Base-by-base conservation (phyloP, 1,140 invertebrate species). In the Eupeodes corollae region DNA sequence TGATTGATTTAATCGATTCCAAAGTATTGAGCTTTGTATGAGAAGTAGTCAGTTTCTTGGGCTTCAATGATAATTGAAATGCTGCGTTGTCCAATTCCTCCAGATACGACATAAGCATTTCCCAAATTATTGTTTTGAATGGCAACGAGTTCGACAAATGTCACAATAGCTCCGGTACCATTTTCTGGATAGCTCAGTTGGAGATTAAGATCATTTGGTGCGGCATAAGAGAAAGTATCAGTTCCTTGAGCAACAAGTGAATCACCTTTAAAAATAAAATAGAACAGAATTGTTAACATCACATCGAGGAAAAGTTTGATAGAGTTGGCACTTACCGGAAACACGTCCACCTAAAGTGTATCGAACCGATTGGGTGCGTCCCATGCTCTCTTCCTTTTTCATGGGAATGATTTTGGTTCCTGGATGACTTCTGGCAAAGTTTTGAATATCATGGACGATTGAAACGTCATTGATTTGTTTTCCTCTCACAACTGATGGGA, bases 1-100 rank as follows among this genome's bases (percentile, higher is more conserved):
- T n/a, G n/a, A n/a, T n/a, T n/a, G 8, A 35, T 30, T 38, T 52
- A 59, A 49, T 51, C 46, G 10, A 16, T 10, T n/a, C 64, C 64
- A 45, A 53, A 67, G 44, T 54, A 57, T 37, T 55, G 48, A 0
- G 56, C 56, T 49, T 56, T 58, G 41, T 67, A 67, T 38, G 55
- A 47, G 45, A 67, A 67, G 38, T 46, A 50, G 2, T 42, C 12
- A 42, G 64, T 67, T 30, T 52, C 48, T 21, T 46, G 51, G 9
- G 64, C 60, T 48, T 67, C 64, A 39, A 67, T 21, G 8, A 63
- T 50, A 42, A 67, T 60, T 2, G 62, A 60, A 11, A 67, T 63
- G 42, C 49, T 56, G 9, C 60, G 56, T 41, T 65, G 62, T 12
- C 62, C 60, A 49, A 67, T 59, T 45, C 64, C 64, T 3, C 64